Evolutionary conservation across 2,888 invertebrate species (phyloP), one percentile per base, ranked within the genome.

Genomic region (Griposia aprilina): DNA sequence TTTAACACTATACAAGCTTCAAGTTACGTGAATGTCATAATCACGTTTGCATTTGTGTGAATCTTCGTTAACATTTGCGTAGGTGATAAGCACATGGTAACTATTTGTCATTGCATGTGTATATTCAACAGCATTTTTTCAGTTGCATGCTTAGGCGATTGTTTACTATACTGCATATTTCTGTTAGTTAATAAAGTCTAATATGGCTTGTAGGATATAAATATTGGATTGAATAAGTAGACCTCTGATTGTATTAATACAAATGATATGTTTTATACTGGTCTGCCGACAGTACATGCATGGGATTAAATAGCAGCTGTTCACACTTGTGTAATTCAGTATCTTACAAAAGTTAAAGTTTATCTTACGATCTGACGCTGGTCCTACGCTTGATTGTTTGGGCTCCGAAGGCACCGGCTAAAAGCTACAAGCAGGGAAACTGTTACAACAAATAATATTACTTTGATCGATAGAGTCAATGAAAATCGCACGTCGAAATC

Each of bases 21-120:
- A 59, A 59, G 78, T 87, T 80, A 81, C 70, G 71, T 74, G 73
- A 68, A 81, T 91, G 89, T 90, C 74, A 92, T 90, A 92, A 91
- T 90, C 88, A 89, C 88, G 88, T 90, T 91, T 90, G 89, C 87
- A 89, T 90, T 90, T 89, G 82, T 82, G 82, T 86, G 85, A 86
- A 88, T 89, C 87, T 90, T 83, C 81, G 75, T 88, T 90, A 89
- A 83, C 88, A 86, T 91, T 88, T 84, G 88, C 88, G 92, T 91
- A 89, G 90, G 92, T 78, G 81, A 76, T 74, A 81, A 81, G 76
- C 86, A 86, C 88, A 82, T 86, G 85, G 88, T 85, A 74, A 80
- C 63, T 52, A 67, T 77, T 73, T 80, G 72, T 75, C 84, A 83
- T 80, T 80, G 74, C 45, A 65, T 78, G 68, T 76, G 78, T 82